A percentile compares a stretch with the other conserved stretches of the same genome.
phyloP scores from a whole-genome alignment of 2,797 vertebrate species.

The Tenualosa thibaudeaui region DNA sequence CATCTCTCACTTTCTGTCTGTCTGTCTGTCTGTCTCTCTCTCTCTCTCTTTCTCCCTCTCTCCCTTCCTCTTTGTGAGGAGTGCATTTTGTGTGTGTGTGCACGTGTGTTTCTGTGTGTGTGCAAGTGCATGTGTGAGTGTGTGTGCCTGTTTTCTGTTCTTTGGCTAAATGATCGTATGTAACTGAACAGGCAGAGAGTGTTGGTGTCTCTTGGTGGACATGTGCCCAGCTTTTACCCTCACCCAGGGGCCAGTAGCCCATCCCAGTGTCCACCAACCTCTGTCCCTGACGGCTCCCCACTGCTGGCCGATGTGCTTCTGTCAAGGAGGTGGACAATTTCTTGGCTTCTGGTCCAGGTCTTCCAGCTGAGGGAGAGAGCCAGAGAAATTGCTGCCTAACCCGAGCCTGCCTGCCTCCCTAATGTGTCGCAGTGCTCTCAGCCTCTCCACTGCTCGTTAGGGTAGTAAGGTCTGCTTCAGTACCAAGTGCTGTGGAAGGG shows the following conservation, averaged over 20 bases:
- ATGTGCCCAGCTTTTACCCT: background rate
- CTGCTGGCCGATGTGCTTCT: background rate
- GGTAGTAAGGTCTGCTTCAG: background rate
- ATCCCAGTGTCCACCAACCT: background rate
- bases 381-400: background rate
- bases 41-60: too few species aligned
- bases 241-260: background rate
- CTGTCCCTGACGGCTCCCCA: background rate
- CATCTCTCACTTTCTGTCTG: too few species aligned
- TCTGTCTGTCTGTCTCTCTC: too few species aligned
- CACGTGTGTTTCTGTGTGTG: conserved; percentile 10
- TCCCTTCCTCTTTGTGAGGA: background rate
- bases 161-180: background rate
- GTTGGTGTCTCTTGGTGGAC: background rate
- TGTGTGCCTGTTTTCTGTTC: background rate
- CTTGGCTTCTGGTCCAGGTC: background rate
- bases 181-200: background rate
- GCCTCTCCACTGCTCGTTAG: background rate
- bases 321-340: background rate
- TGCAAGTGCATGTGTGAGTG: conserved; percentile 11
- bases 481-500: background rate
- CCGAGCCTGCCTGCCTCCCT: background rate
- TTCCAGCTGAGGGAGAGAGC: background rate
- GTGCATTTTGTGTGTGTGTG: conserved; percentile 20
- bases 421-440: background rate